Evolutionary conservation across 2,797 vertebrate genomes (phyloP).

Genomic region (Poeciliopsis presidionis): DNA sequence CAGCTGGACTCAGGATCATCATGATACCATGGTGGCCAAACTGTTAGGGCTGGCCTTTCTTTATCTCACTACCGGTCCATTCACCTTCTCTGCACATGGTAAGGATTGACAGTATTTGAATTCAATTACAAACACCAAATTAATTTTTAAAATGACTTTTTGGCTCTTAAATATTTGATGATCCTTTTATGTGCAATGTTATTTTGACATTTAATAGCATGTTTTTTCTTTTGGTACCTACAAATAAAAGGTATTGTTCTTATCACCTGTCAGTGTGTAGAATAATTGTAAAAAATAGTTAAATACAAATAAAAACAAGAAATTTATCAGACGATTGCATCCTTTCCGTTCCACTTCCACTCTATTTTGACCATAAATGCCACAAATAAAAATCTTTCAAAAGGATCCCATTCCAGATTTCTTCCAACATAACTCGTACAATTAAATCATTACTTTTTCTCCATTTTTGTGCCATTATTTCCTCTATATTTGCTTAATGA

Average conservation of each 20-base stretch:
- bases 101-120: slow-evolving; percentile 38
- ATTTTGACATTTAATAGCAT: not conserved
- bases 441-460: not conserved
- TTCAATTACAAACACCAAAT: not conserved
- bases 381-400: not conserved
- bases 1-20: slow-evolving; percentile 70
- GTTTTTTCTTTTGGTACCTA: not conserved
- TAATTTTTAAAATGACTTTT: not conserved
- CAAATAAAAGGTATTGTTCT: not conserved
- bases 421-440: not conserved
- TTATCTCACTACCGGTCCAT: slow-evolving; percentile 59
- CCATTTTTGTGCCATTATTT: not conserved
- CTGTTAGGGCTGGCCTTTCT: slow-evolving; percentile 72
- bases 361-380: not conserved
- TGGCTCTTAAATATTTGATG: not conserved
- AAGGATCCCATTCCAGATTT: not conserved
- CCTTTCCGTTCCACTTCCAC: not conserved
- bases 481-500: not conserved
- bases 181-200: not conserved
- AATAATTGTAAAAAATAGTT: not conserved
- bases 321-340: not conserved
- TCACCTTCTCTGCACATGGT: slow-evolving; percentile 63
- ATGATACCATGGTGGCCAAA: slow-evolving; percentile 84
- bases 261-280: not conserved
- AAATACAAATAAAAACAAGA: not conserved